These are phyloP conservation scores for Adelosebastes latens DNA, from an alignment of 2,797 vertebrate genomes.

Conservation along the genomic window DNA sequence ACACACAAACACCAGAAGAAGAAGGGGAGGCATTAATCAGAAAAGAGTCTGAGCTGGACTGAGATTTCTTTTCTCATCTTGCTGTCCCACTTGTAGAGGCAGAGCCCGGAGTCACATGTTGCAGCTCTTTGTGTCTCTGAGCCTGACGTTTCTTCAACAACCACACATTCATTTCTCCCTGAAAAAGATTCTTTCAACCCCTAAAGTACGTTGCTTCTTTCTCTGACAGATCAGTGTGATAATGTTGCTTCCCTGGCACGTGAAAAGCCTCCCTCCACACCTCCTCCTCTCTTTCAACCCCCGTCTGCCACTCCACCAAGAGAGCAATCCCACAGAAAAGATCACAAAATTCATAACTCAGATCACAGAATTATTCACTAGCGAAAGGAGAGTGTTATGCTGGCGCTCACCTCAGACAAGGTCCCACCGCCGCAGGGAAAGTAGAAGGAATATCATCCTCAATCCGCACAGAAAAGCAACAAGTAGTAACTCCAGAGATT, in stretches of 20 bases:
- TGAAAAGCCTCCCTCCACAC: conserved; percentile 52
- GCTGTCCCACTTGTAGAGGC: conserved; percentile 30
- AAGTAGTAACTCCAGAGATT: conserved; percentile 79
- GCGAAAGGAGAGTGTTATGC: neutral
- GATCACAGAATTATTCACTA: neutral
- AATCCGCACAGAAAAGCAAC: conserved; percentile 72
- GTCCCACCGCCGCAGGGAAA: conserved; percentile 68
- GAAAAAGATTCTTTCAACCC: neutral
- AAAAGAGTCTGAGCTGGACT: conserved; percentile 10
- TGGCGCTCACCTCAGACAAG: conserved; percentile 81
- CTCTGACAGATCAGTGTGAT: conserved; percentile 41
- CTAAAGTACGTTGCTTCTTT: neutral
- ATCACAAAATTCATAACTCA: conserved; percentile 5
- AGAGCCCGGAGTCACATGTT: conserved; percentile 43
- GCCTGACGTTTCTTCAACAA: conserved; percentile 16
- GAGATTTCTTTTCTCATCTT: conserved; percentile 20
- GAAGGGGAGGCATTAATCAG: conserved; percentile 9
- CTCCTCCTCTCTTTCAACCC: conserved; percentile 33
- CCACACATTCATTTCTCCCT: neutral
- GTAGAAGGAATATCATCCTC: conserved; percentile 74
- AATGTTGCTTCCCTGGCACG: conserved; percentile 40
- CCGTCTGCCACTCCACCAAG: conserved; percentile 52
- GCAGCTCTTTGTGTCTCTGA: conserved; percentile 29
- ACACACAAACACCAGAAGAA: neutral
- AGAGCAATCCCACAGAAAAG: conserved; percentile 46